Conservation (phyloP, 2,113 vertebrate species). For the Amblyopsis rosae region DNA sequence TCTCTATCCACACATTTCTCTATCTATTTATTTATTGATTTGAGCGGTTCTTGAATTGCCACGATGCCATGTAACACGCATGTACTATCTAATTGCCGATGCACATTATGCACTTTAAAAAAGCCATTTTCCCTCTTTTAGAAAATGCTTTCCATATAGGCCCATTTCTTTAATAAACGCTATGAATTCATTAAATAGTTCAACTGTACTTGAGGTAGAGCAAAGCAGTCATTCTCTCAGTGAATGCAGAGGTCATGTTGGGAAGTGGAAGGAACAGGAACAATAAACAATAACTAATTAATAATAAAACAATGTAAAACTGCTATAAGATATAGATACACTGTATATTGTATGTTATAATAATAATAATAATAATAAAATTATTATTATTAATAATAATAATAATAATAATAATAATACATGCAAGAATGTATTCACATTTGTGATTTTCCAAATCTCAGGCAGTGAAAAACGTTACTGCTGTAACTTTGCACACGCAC, state of each 20-base stretch:
- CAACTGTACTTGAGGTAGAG: constrained; percentile 51
- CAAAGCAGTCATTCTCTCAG: constrained; percentile 70
- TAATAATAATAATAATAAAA: neutral
- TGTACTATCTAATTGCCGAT: constrained; percentile 82
- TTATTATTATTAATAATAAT: neutral
- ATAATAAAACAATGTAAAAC: neutral
- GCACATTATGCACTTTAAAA: constrained; percentile 87
- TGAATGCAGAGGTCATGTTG: constrained; percentile 34
- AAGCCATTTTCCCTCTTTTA: constrained; percentile 93
- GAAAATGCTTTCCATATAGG: constrained; percentile 67
- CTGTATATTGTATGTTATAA: neutral
- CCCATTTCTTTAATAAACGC: constrained; percentile 41
- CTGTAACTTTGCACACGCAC: neutral
- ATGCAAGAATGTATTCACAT: neutral
- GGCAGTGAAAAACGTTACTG: neutral
- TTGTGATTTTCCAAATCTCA: neutral
- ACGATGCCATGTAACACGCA: constrained; percentile 85
- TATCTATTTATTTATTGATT: constrained; percentile 78
- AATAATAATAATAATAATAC: neutral
- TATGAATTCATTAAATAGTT: constrained; percentile 49
- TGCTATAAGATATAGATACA: neutral
- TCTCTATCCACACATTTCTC: constrained; percentile 75
- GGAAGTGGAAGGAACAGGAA: constrained; percentile 8
- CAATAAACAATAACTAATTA: neutral
- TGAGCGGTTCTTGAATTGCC: constrained; percentile 75